phyloP scores from a whole-genome alignment of 1,140 invertebrate species.

The Pseudomyrmex pallidus region DNA sequence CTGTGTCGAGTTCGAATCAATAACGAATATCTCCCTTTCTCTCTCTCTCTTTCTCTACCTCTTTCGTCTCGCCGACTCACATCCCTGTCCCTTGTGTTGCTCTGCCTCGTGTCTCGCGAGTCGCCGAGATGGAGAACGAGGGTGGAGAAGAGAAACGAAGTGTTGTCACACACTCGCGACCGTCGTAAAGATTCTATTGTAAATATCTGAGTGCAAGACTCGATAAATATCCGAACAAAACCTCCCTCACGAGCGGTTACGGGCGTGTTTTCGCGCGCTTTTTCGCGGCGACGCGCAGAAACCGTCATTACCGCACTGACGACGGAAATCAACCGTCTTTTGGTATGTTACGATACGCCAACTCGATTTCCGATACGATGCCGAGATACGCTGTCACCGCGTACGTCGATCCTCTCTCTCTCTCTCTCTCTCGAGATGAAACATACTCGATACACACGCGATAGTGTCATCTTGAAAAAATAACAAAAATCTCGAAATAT shows the following conservation, averaged over 20 bases:
- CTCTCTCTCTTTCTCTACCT: not conserved
- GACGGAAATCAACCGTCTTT: slow-evolving; percentile 41
- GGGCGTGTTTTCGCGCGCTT: no score
- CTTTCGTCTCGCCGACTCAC: slow-evolving; percentile 12
- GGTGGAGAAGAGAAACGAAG: not conserved
- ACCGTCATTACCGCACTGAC: not conserved
- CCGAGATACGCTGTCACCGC: no score
- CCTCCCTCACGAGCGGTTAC: not conserved
- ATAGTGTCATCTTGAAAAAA: not conserved
- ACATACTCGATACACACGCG: not conserved
- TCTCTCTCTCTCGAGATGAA: not conserved
- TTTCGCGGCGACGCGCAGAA: not conserved
- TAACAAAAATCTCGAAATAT: no score
- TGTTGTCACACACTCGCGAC: slow-evolving; percentile 13
- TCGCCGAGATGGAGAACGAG: slow-evolving; percentile 8
- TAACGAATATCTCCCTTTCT: slow-evolving; percentile 68
- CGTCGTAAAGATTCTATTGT: not conserved
- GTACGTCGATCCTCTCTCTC: not conserved
- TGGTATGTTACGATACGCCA: slow-evolving; percentile 5
- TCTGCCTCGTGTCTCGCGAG: slow-evolving; percentile 20
- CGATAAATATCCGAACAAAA: slow-evolving; percentile 34
- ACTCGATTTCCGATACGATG: slow-evolving; percentile 33
- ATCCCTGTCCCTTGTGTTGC: slow-evolving; percentile 16
- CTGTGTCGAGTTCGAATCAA: slow-evolving; percentile 73
- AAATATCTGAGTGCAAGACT: slow-evolving; percentile 27